Conservation (phyloP, 2,888 invertebrate species). For the Drosophila acutilabella region DNA sequence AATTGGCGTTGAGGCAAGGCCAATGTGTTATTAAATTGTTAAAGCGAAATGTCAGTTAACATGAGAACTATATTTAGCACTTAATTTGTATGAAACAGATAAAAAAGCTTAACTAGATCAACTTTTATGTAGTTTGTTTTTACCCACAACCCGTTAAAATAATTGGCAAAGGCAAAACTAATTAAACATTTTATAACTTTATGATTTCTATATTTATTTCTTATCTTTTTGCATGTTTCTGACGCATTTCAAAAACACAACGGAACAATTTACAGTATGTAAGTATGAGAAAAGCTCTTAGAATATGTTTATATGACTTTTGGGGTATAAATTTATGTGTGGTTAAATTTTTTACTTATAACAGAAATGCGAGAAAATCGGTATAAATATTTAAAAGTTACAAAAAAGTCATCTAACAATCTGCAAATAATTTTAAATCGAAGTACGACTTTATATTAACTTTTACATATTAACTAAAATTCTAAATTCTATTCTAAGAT, state of each 20-base stretch:
- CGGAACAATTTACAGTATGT: slow-evolving; percentile 9
- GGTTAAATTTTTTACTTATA: too few relatives aligned
- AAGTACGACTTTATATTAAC: too few relatives aligned
- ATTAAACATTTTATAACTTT: background rate
- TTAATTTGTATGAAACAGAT: slow-evolving; percentile 67
- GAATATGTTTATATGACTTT: background rate
- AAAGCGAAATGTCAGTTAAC: slow-evolving; percentile 70
- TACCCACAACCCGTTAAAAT: background rate
- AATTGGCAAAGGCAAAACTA: background rate
- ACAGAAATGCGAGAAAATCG: too few relatives aligned
- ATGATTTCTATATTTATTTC: slow-evolving; percentile 9
- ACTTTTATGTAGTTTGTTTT: slow-evolving; percentile 44
- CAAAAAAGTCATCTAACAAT: too few relatives aligned
- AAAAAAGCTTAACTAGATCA: slow-evolving; percentile 46
- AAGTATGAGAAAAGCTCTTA: slow-evolving; percentile 3
- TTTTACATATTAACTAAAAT: too few relatives aligned
- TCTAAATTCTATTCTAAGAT: too few relatives aligned
- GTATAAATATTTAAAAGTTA: too few relatives aligned
- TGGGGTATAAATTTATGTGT: too few relatives aligned
- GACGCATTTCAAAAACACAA: background rate
- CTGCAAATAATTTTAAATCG: too few relatives aligned
- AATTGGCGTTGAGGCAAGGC: slow-evolving; percentile 71
- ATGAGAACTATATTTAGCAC: slow-evolving; percentile 67
- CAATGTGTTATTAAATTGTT: slow-evolving; percentile 77
- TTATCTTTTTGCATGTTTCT: slow-evolving; percentile 15